phyloP scores from a whole-genome alignment of 1,140 invertebrate genomes.

The Goniozus legneri region DNA sequence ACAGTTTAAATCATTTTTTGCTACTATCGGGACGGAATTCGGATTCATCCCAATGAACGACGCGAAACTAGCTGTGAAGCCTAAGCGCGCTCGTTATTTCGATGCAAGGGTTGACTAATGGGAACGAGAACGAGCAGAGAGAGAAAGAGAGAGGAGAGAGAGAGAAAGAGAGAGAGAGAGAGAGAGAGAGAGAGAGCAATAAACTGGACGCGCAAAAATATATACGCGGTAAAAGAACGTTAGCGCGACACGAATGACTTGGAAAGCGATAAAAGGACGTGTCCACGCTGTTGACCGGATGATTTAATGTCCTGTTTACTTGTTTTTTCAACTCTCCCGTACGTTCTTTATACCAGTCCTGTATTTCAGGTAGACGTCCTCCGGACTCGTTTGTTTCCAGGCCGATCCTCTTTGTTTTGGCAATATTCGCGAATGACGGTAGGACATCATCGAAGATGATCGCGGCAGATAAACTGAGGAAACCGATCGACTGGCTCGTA shows the following conservation, averaged over 20 bases:
- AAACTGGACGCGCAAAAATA: not conserved
- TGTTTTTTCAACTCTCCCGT: not conserved
- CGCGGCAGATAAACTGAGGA: no score
- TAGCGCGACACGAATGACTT: not conserved
- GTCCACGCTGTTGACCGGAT: not conserved
- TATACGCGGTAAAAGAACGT: not conserved
- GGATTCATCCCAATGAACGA: no score
- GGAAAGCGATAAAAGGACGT: conserved; percentile 3
- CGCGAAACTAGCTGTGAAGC: no score
- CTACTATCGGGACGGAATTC: no score
- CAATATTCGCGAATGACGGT: not conserved
- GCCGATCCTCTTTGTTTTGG: not conserved
- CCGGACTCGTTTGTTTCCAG: not conserved
- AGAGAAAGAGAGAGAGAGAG: conserved; percentile 5
- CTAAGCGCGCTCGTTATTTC: no score
- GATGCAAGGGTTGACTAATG: no score
- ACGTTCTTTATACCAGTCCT: not conserved
- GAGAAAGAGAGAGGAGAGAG: not conserved
- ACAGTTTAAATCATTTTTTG: no score
- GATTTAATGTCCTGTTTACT: conserved; percentile 12
- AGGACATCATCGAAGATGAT: not conserved
- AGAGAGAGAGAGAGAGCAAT: conserved; percentile 4
- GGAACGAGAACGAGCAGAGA: no score
- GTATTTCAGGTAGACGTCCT: conserved; percentile 8
- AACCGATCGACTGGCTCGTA: no score